Evolutionary conservation across 2,888 invertebrate species (phyloP).

Genomic region (Ypsolopha scabrella): DNA sequence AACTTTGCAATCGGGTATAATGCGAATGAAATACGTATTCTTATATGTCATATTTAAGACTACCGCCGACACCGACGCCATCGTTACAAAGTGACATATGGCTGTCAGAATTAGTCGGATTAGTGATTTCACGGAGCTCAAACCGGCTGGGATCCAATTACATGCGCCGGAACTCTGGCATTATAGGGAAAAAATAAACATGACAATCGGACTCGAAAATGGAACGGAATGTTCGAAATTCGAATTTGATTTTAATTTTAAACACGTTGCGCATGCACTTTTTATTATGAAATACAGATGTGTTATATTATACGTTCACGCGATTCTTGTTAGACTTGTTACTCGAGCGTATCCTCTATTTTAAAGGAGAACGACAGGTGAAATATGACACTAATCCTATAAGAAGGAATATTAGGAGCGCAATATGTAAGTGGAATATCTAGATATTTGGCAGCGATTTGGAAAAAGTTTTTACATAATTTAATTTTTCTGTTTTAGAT

Average conservation of each 20-base stretch:
- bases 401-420: no score
- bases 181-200: slow-evolving; percentile 52
- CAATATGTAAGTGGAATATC: no score
- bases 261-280: slow-evolving; percentile 20
- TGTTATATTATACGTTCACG: not conserved
- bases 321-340: no score
- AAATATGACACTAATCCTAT: no score
- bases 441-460: no score
- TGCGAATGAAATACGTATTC: not conserved
- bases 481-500: no score
- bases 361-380: no score
- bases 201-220: slow-evolving; percentile 40
- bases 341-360: no score
- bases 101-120: slow-evolving; percentile 69
- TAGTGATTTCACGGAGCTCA: slow-evolving; percentile 65
- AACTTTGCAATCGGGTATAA: not conserved
- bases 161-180: slow-evolving; percentile 47
- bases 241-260: slow-evolving; percentile 29
- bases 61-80: slow-evolving; percentile 26
- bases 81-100: slow-evolving; percentile 66
- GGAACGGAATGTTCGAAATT: slow-evolving; percentile 34
- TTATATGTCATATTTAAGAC: slow-evolving; percentile 13
- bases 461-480: no score
- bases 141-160: slow-evolving; percentile 60
- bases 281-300: not conserved